Evolutionary conservation across 2,888 invertebrate species (phyloP), one percentile per base, ranked within the genome.

Genomic region (Limnephilus marmoratus): DNA sequence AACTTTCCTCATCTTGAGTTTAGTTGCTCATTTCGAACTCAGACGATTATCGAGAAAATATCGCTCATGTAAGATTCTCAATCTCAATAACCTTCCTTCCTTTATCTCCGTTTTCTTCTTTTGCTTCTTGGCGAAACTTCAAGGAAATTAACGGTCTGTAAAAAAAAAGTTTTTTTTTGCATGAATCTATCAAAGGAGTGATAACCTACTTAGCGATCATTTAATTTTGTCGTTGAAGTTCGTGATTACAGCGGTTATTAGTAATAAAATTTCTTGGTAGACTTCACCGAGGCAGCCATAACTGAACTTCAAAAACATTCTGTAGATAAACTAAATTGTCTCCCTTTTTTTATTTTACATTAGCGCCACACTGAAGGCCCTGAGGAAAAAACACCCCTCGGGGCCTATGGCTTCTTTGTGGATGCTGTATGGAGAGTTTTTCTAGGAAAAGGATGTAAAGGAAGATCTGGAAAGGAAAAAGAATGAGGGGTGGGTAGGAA

Each of bases 11-110:
- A 90, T 90, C 53, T 83, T 31, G 31, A 82, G 49, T 83, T 37
- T 81, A 83, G 83, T 83, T 90, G 81, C 90, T 90, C 90, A 90
- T 90, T 83, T 68, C 53, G 34, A 90, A 90, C 83, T 83, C 34
- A 24, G 81, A 13, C 82, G 90, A 90, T 90, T 90, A 90, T 90
- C 81, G 90, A 83, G 68, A 83, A 90, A 90, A 87, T 87, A 87
- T 87, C 87, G 68, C 24, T 87, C 87, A 87, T 87, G 53, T 87
- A 18, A 87, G 87, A 87, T 34, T 87, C 68, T 87, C 68, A 87
- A 68, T 86, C 86, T 86, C 49, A 86, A 37, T 86, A 86, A 86
- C 49, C 37, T n/a, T 68, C 68, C 9, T 68, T n/a, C 68, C 24
- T 68, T 68, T n/a, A 68, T n/a, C 68, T 68, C 9, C 24, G 68